Percentiles rank a stretch among this genome's conserved stretches.
Conservation (phyloP, 1,140 invertebrate genomes). For the Aphis craccivora region DNA sequence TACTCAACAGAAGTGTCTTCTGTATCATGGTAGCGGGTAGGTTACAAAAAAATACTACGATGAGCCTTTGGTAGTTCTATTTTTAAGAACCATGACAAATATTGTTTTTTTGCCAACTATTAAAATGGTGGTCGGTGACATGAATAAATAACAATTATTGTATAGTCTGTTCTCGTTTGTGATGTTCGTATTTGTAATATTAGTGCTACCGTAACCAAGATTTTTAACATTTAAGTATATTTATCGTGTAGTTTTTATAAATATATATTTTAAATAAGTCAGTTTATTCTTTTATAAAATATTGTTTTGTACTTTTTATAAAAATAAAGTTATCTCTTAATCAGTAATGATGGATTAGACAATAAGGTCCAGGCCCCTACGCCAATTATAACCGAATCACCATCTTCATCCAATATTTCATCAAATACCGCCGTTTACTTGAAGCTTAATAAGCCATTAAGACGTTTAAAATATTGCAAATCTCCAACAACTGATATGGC, state of each 20-base stretch:
- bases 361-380: neutral
- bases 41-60: neutral
- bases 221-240: neutral
- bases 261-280: neutral
- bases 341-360: neutral
- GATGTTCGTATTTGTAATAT: neutral
- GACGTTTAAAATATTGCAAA: neutral
- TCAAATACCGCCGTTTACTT: neutral
- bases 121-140: constrained; percentile 14
- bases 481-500: neutral
- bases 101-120: constrained; percentile 48
- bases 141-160: constrained; percentile 20
- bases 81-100: constrained; percentile 38
- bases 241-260: neutral
- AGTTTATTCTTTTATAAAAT: neutral
- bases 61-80: constrained; percentile 8
- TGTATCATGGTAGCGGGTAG: neutral
- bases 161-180: constrained; percentile 18
- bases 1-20: neutral
- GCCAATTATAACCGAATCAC: neutral
- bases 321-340: neutral
- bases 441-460: neutral
- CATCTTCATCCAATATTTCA: neutral
- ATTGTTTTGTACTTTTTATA: neutral
- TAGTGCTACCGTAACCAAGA: neutral